These are phyloP conservation scores for Saccopteryx bilineata DNA, from an alignment of 2,113 vertebrate genomes.

Conservation along the genomic window DNA sequence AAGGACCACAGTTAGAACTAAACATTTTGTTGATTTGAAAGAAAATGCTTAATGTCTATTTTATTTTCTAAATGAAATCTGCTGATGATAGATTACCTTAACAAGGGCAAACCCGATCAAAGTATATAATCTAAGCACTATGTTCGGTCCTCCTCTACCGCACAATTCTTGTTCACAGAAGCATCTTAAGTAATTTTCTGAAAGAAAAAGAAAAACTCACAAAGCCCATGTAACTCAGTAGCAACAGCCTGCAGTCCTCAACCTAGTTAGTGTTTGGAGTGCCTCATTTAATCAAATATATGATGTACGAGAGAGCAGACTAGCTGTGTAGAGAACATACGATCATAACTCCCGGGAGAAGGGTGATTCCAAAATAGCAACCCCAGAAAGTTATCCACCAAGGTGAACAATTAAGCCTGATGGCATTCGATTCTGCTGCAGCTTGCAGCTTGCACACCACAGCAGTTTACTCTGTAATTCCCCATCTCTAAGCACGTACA, in stretches of 20 bases:
- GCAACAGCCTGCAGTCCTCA: not conserved
- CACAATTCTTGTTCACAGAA: not conserved
- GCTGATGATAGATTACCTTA: not conserved
- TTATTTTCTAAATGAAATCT: not conserved
- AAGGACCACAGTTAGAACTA: not conserved
- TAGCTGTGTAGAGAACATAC: not conserved
- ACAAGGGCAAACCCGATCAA: not conserved
- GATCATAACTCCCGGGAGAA: conserved; percentile 32
- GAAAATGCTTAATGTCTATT: not conserved
- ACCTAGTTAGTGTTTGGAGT: not conserved
- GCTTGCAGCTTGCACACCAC: not conserved
- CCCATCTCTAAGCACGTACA: not conserved
- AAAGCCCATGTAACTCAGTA: conserved; percentile 45
- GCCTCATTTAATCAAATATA: not conserved
- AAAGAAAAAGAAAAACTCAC: conserved; percentile 34
- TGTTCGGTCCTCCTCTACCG: not conserved
- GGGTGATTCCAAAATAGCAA: conserved; percentile 62
- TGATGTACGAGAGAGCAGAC: conserved; percentile 39
- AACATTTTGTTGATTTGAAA: conserved; percentile 6
- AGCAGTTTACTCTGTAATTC: conserved; percentile 22
- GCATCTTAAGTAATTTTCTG: conserved; percentile 12
- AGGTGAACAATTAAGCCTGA: conserved; percentile 10
- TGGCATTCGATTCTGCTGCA: conserved; percentile 20
- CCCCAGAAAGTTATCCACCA: not conserved
- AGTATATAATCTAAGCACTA: not conserved